phyloP scores from a whole-genome alignment of 2,797 vertebrate genomes.

The Hoplostethus mediterraneus region DNA sequence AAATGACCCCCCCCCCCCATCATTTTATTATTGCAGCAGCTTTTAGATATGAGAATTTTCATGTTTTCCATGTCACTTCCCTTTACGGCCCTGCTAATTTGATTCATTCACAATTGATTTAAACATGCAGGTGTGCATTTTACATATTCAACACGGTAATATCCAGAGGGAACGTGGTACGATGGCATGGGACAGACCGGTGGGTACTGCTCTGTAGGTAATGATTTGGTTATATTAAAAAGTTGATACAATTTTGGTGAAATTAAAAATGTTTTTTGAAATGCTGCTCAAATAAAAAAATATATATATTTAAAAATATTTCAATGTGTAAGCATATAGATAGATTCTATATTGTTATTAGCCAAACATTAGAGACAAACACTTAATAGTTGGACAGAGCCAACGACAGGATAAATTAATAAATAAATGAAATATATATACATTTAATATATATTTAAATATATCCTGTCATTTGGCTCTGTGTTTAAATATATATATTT shows the following conservation, averaged over 20 bases:
- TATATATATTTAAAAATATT: conserved; percentile 1
- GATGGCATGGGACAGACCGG: conserved; percentile 27
- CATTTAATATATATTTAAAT: no score
- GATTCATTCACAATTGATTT: conserved; percentile 58
- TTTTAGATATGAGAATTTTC: conserved; percentile 63
- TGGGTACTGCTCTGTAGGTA: conserved; percentile 36
- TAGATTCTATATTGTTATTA: neutral
- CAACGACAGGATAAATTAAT: conserved; percentile 16
- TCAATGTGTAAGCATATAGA: conserved; percentile 4
- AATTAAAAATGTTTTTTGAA: no score
- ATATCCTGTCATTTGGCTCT: no score
- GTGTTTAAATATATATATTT: neutral
- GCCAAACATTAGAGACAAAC: conserved; percentile 15
- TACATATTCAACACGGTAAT: conserved; percentile 29
- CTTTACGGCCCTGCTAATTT: conserved; percentile 57
- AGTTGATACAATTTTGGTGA: neutral
- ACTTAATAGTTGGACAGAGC: conserved; percentile 31
- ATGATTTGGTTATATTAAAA: conserved; percentile 26
- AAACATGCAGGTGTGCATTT: conserved; percentile 37
- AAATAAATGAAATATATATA: no score
- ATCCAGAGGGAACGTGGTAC: conserved; percentile 8
- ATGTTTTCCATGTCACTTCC: conserved; percentile 70
- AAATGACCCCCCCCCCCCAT: conserved; percentile 70
- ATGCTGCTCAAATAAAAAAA: no score
- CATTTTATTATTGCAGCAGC: conserved; percentile 72